A percentile compares a stretch with the other conserved stretches of the same genome.
Conservation (phyloP, 2,888 invertebrate species). For the Lasioglossum pauxillum region DNA sequence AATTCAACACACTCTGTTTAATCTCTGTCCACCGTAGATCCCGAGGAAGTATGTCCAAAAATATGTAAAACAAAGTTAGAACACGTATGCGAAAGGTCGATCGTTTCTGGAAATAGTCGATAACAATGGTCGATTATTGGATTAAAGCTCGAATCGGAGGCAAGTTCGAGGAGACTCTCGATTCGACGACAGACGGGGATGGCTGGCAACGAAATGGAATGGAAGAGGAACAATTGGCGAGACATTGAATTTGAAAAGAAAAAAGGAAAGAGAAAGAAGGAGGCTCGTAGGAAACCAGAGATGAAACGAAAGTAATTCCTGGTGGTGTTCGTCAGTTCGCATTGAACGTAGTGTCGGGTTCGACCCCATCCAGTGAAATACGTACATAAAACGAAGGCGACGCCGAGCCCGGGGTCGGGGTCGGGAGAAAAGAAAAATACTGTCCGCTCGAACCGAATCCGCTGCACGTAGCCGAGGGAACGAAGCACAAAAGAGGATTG, state of each 20-base stretch:
- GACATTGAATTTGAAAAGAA: constrained; percentile 33
- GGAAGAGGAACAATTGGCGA: constrained; percentile 33
- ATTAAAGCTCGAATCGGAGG: constrained; percentile 10
- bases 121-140: constrained; percentile 1
- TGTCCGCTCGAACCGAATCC: constrained; percentile 35
- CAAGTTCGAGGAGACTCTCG: background rate
- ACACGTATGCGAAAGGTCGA: background rate
- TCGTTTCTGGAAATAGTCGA: background rate
- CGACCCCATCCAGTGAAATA: constrained; percentile 54
- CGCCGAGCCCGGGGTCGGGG: constrained; percentile 45
- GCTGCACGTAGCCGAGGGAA: constrained; percentile 36
- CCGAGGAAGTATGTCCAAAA: background rate
- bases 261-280: background rate
- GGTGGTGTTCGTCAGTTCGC: constrained; percentile 59
- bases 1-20: too few species aligned
- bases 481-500: constrained; percentile 55
- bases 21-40: background rate
- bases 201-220: constrained; percentile 14
- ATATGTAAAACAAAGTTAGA: background rate
- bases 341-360: constrained; percentile 55
- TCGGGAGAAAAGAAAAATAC: constrained; percentile 54
- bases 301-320: constrained; percentile 69
- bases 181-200: background rate
- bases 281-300: constrained; percentile 22
- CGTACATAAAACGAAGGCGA: constrained; percentile 61